Percentiles rank a stretch among this genome's conserved stretches.
These are phyloP conservation scores for Montipora capricornis DNA, from an alignment of 64 coral and sea anemone genomes.

Conservation along the genomic window DNA sequence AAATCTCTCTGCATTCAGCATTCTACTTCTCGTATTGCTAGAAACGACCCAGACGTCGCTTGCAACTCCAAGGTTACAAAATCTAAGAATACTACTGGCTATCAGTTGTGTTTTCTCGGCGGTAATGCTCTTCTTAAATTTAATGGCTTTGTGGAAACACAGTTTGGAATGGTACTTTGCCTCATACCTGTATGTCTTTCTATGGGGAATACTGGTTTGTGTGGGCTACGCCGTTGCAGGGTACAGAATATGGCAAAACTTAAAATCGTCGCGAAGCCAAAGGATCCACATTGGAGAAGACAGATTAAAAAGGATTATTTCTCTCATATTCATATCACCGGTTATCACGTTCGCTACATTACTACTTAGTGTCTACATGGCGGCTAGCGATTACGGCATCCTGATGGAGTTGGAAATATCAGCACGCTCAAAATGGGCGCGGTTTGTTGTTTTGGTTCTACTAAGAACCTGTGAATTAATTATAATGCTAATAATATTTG, in stretches of 20 bases:
- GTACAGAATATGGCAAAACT: conserved; percentile 21
- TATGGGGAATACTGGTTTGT: conserved; percentile 9
- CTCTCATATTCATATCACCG: background rate
- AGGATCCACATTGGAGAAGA: background rate
- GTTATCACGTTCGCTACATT: background rate
- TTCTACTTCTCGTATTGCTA: conserved; percentile 41
- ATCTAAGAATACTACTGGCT: conserved; percentile 2
- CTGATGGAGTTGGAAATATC: background rate
- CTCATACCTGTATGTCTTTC: background rate
- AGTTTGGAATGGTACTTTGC: conserved; percentile 6
- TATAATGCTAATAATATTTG: conserved; percentile 27
- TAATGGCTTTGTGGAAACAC: background rate
- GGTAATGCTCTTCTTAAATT: conserved; percentile 7
- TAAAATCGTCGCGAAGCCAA: conserved; percentile 25
- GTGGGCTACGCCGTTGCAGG: conserved; percentile 9
- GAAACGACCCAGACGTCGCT: conserved; percentile 35
- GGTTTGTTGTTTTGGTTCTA: background rate
- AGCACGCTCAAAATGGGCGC: background rate
- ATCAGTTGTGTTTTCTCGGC: background rate
- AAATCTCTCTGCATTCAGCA: conserved; percentile 37
- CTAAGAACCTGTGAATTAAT: background rate
- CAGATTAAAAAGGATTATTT: conserved; percentile 1
- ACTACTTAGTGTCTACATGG: conserved; percentile 8
- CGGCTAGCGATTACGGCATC: conserved; percentile 7
- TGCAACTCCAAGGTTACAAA: conserved; percentile 6